Base-by-base conservation (phyloP, 2,113 vertebrate species). In the Marmota monax region DNA sequence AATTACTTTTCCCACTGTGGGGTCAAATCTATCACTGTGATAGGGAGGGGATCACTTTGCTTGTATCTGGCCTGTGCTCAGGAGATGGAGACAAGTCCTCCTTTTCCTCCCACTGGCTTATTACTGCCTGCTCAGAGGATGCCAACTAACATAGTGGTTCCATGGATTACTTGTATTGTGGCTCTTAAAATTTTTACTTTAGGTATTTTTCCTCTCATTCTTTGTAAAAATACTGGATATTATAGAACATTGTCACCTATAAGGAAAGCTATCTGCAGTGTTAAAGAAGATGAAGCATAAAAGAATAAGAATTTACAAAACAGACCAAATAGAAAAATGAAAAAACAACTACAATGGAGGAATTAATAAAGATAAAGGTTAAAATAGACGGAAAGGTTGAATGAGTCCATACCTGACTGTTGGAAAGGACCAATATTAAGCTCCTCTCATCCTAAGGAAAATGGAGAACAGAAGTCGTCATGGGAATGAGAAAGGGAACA, bases 121-220 rank as follows among this genome's bases (percentile, higher is more conserved):
- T 53, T 27, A 8, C 7, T 37, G 7, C 12, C 79, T 92, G 32
- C 67, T 70, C 37, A 4, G 23, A 45, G n/a, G 13, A 18, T 39
- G 45, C 25, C 11, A 34, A 1, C 76, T 79, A 13, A 6, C 37
- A 9, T 23, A 2, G 18, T 48, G 7, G 9, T 56, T 69, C n/a
- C 48, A 3, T 7, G 67, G 61, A 61, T 84, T 82, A 5, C 42
- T 80, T 48, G 17, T 17, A n/a, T 29, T 53, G 22, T 42, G 39
- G 69, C 16, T 78, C 77, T 83, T 37, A 74, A n/a, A 88, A 34
- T 65, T 48, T 67, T 84, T 37, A 48, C 53, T 4, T 37, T 39
- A 73, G 51, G 8, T 94, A 67, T 32, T 94, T 90, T 94, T 90
- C 25, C 25, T 67, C 89, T 82, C 42, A 13, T 84, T 83, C 32